Conservation (phyloP, 30 jellyfish, hydroid and myxozoan genomes). For the Hydractinia symbiolongicarpus region DNA sequence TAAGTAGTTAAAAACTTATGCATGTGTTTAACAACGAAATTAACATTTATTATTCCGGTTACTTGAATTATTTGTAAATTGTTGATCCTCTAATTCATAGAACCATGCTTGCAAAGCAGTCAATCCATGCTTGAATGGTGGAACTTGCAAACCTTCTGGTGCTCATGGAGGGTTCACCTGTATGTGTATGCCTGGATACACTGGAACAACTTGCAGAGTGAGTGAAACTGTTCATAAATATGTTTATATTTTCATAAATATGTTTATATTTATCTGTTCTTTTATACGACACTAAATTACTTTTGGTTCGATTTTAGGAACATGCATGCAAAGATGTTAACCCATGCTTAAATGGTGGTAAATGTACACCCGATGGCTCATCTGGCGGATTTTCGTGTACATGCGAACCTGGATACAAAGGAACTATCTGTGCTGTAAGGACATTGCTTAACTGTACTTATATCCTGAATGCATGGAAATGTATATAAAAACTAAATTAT, state of each 20-base stretch:
- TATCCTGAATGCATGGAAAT: no score
- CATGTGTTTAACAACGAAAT: no score
- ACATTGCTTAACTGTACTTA: no score
- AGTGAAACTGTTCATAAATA: background rate
- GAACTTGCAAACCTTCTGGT: background rate
- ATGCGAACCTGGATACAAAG: slow-evolving; percentile 67
- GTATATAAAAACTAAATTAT: no score
- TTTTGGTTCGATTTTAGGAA: background rate
- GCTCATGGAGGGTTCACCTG: slow-evolving; percentile 27
- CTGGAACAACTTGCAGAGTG: slow-evolving; percentile 48
- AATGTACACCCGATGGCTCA: slow-evolving; percentile 12
- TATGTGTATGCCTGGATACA: slow-evolving; percentile 65
- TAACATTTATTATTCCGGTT: no score
- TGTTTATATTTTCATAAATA: background rate
- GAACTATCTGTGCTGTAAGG: slow-evolving; percentile 43
- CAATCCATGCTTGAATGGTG: slow-evolving; percentile 16
- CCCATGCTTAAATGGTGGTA: slow-evolving; percentile 13
- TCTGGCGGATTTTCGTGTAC: slow-evolving; percentile 32
- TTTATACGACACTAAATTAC: background rate
- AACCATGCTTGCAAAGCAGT: slow-evolving; percentile 23
- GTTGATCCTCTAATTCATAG: background rate
- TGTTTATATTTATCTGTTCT: background rate
- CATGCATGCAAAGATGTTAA: slow-evolving; percentile 10
- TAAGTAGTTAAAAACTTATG: background rate
- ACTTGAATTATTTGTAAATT: no score